Percentiles rank a stretch among this genome's conserved stretches.
Evolutionary conservation across 2,888 invertebrate species (phyloP).

Genomic region (Thereva unica): DNA sequence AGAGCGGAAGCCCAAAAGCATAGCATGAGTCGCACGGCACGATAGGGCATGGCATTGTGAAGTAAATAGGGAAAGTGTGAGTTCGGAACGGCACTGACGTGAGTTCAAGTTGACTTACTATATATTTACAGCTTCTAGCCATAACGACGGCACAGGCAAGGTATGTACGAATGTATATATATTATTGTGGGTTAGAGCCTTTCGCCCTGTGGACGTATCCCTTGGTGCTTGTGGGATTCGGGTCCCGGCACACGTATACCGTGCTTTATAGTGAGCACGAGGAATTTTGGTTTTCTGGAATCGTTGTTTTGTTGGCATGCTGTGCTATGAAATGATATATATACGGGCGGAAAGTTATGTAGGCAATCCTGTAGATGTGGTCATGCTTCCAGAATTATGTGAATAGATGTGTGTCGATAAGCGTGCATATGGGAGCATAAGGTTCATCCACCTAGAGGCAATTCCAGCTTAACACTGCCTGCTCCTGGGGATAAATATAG

Average conservation of each 20-base stretch:
- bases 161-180: constrained; percentile 3
- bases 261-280: constrained; percentile 31
- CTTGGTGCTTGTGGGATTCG: constrained; percentile 34
- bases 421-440: constrained; percentile 36
- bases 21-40: constrained; percentile 45
- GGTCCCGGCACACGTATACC: constrained; percentile 21
- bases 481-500: too few relatives aligned
- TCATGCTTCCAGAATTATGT: constrained; percentile 20
- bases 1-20: constrained; percentile 46
- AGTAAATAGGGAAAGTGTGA: constrained; percentile 32
- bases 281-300: constrained; percentile 38
- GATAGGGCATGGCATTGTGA: constrained; percentile 41
- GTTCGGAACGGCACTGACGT: constrained; percentile 32
- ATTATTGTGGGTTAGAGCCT: constrained; percentile 1
- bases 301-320: constrained; percentile 39
- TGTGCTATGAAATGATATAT: constrained; percentile 36
- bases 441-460: constrained; percentile 36
- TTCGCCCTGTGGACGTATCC: constrained; percentile 33
- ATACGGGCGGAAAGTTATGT: constrained; percentile 8
- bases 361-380: not conserved
- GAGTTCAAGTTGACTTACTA: constrained; percentile 13
- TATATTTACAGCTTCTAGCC: constrained; percentile 13
- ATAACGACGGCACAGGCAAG: constrained; percentile 4
- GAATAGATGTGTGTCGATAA: constrained; percentile 22
- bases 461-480: not conserved